Evolutionary conservation across 35 echinoderm and acorn worm species (phyloP).

Genomic region (Ophiothrix spiculata): DNA sequence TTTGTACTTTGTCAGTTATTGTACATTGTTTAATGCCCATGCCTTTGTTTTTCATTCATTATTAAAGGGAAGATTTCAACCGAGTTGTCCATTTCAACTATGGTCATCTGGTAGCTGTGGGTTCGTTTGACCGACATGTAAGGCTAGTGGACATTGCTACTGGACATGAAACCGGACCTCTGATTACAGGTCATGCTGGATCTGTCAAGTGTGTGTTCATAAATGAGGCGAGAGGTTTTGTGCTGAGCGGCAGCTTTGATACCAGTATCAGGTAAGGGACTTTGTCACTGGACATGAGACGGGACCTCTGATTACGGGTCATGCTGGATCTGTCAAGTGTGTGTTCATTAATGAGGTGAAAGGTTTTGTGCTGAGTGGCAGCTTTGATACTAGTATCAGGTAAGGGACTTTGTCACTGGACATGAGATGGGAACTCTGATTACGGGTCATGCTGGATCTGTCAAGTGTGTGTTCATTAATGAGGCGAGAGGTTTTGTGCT

Average conservation of each 20-base stretch:
- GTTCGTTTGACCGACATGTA: slow-evolving; percentile 94
- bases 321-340: slow-evolving; percentile 91
- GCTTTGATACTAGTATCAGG: slow-evolving; percentile 99
- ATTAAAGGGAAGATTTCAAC: slow-evolving; percentile 77
- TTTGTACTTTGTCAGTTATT: no score
- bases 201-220: slow-evolving; percentile 87
- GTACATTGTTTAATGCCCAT: no score
- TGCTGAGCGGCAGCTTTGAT: slow-evolving; percentile 96
- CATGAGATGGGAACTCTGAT: slow-evolving; percentile 73
- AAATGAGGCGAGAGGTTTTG: slow-evolving; percentile 72
- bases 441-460: slow-evolving; percentile 94
- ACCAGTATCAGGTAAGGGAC: slow-evolving; percentile 98
- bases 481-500: slow-evolving; percentile 76
- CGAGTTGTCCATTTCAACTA: slow-evolving; percentile 89
- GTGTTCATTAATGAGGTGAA: slow-evolving; percentile 77
- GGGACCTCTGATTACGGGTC: slow-evolving; percentile 86
- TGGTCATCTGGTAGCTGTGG: slow-evolving; percentile 73
- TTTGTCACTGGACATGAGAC: slow-evolving; percentile 70
- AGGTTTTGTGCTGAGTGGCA: slow-evolving; percentile 90
- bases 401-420: slow-evolving; percentile 77
- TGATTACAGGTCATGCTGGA: slow-evolving; percentile 95
- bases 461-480: slow-evolving; percentile 85
- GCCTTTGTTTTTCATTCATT: no score
- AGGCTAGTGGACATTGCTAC: slow-evolving; percentile 72
- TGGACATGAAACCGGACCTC: slow-evolving; percentile 65